Base-by-base conservation (phyloP, 2,888 invertebrate genomes). In the Melieria crassipennis region DNA sequence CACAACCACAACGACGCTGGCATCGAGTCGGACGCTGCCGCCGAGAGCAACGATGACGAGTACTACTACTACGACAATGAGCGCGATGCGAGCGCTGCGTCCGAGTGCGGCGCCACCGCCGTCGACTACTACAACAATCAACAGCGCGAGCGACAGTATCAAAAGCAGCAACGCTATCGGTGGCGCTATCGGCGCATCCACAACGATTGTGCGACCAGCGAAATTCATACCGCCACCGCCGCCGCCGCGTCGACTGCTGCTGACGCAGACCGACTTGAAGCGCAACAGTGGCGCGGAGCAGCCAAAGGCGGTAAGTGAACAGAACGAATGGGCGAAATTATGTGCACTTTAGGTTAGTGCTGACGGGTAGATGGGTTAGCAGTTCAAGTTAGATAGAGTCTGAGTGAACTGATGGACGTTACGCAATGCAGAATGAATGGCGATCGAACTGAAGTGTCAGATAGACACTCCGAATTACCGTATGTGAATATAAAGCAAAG, bases 91-190 rank as follows among this genome's bases (percentile, higher is more conserved):
- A 58, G 68, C 60, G 64, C 72, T 81, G 77, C 76, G 72, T 88
- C 88, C 86, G 84, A 88, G 88, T 83, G 88, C 87, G 87, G 88
- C 87, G 86, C 88, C 63, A 48, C 86, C 71, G 82, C 85, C 78
- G 77, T 89, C 89, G 87, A 89, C 86, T 88, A 89, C 89, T 89
- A 89, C 89, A 87, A 89, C 88, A 87, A 86, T 72, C 84, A 85
- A 77, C 85, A 84, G 87, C 89, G 88, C 88, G 90, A 88, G 87
- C 89, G 87, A 84, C 90, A 86, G 88, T 85, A 84, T 61, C 89
- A 88, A 87, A 90, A 87, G 84, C 90, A 86, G 88, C 84, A 84
- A 64, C 70, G 67, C 50, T 80, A 78, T 11, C 67, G 75, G 43
- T 80, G 81, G 61, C 79, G 80, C 43, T 64, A 60, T 67, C 74